Evolutionary conservation across 35 echinoderm and acorn worm species (phyloP).

Genomic region (Holothuria glaberrima): DNA sequence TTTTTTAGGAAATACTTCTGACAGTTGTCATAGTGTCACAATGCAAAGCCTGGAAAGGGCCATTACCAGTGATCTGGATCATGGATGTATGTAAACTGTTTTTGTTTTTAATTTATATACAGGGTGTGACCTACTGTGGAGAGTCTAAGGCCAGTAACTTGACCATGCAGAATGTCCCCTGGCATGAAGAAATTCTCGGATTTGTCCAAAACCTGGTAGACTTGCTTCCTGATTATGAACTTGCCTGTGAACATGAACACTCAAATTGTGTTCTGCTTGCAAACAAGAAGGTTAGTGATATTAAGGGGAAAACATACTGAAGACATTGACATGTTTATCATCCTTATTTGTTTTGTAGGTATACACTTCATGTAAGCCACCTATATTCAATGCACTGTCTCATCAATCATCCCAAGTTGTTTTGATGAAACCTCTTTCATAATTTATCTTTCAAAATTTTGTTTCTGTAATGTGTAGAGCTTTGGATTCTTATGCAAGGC

Average conservation of each 20-base stretch:
- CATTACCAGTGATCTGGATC: too few relatives aligned
- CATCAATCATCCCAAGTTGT: neutral
- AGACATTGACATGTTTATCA: too few relatives aligned
- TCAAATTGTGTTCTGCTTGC: conserved; percentile 94
- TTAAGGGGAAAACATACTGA: neutral
- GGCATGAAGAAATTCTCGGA: conserved; percentile 92
- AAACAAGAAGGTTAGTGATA: conserved; percentile 81
- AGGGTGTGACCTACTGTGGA: conserved; percentile 98
- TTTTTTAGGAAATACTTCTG: too few relatives aligned
- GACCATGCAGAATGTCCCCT: conserved; percentile 88
- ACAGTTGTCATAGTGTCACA: too few relatives aligned
- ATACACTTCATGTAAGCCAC: too few relatives aligned
- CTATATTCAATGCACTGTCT: too few relatives aligned
- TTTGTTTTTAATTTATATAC: conserved; percentile 9
- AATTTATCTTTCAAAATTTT: too few relatives aligned
- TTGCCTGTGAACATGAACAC: conserved; percentile 98
- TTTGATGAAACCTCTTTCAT: neutral
- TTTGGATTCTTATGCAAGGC: too few relatives aligned
- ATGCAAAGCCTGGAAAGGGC: too few relatives aligned
- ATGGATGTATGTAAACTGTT: neutral
- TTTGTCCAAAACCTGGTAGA: conserved; percentile 91
- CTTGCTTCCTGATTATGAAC: conserved; percentile 79
- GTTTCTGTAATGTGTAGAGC: too few relatives aligned
- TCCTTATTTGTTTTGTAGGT: too few relatives aligned
- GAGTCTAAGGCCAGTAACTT: conserved; percentile 93